Evolutionary conservation across 2,113 vertebrate genomes (phyloP).

Genomic region (Callospermophilus lateralis): DNA sequence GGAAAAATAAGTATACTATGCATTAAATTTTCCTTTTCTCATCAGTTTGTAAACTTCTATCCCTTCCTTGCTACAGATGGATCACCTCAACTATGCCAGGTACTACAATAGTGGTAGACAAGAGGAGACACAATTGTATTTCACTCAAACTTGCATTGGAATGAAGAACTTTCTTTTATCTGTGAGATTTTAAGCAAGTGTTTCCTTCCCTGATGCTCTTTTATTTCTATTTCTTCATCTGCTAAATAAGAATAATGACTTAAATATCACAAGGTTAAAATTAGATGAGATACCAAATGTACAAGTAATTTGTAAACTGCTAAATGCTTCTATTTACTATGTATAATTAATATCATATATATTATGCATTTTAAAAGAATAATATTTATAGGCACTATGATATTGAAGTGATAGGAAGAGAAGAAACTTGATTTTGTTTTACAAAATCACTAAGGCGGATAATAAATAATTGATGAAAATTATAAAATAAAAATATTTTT

Average conservation of each 20-base stretch:
- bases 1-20: background rate
- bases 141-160: background rate
- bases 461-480: background rate
- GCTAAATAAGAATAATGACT: background rate
- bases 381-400: background rate
- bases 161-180: background rate
- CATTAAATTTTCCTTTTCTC: background rate
- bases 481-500: background rate
- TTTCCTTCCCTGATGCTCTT: background rate
- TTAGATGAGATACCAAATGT: constrained; percentile 14
- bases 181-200: background rate
- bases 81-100: background rate
- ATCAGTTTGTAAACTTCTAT: background rate
- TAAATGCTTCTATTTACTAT: background rate
- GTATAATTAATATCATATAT: background rate
- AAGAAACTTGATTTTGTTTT: background rate
- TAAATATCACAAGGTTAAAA: background rate
- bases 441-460: background rate
- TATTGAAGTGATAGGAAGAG: background rate
- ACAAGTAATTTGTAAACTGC: background rate
- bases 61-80: background rate
- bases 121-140: background rate
- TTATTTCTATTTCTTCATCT: background rate
- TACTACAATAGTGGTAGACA: background rate
- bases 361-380: background rate